phyloP scores from a whole-genome alignment of 2,797 vertebrate species.

The Chaunax sp. region DNA sequence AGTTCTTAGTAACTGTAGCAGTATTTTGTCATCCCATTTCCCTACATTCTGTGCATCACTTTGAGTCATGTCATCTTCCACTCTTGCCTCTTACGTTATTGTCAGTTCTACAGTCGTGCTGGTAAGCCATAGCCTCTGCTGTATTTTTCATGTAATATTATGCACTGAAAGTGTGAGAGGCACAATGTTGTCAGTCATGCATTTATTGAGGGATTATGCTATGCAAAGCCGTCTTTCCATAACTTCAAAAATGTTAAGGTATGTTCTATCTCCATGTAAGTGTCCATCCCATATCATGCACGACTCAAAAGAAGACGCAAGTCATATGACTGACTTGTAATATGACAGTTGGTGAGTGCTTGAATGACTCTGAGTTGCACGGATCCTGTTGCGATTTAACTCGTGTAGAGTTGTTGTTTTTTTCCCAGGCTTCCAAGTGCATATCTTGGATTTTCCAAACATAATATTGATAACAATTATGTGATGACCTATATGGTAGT shows the following conservation, averaged over 20 bases:
- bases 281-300: slow-evolving; percentile 26
- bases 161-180: slow-evolving; percentile 47
- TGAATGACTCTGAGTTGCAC: slow-evolving; percentile 32
- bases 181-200: slow-evolving; percentile 16
- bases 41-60: slow-evolving; percentile 23
- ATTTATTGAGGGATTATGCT: slow-evolving; percentile 54
- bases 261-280: slow-evolving; percentile 5
- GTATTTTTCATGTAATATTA: slow-evolving; percentile 17
- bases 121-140: slow-evolving; percentile 52
- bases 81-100: slow-evolving; percentile 20
- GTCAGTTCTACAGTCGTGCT: slow-evolving; percentile 38
- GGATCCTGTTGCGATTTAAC: slow-evolving; percentile 47
- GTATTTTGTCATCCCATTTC: slow-evolving; percentile 36
- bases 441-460: slow-evolving; percentile 36
- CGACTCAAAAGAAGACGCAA: background rate
- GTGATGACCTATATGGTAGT: slow-evolving; percentile 4
- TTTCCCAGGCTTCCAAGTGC: slow-evolving; percentile 36
- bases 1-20: slow-evolving; percentile 15
- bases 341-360: slow-evolving; percentile 22
- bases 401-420: slow-evolving; percentile 40
- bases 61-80: slow-evolving; percentile 13
- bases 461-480: slow-evolving; percentile 1
- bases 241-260: slow-evolving; percentile 12
- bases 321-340: slow-evolving; percentile 23
- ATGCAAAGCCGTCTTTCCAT: slow-evolving; percentile 70